Evolutionary conservation across 2,113 vertebrate genomes (phyloP).

Genomic region (Mus spicilegus): DNA sequence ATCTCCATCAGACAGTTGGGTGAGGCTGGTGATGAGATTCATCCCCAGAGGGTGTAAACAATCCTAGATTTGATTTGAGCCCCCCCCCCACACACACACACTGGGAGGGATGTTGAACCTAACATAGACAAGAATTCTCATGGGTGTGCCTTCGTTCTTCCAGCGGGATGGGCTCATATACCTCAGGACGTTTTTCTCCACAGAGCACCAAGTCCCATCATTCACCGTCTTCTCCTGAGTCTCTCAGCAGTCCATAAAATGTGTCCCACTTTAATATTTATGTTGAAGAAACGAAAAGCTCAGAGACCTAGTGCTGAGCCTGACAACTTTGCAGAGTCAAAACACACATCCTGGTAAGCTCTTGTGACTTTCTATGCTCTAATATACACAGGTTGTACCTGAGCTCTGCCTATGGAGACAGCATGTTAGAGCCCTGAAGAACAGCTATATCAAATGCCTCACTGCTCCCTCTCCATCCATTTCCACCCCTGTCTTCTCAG

Average conservation of each 20-base stretch:
- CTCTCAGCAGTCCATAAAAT: background rate
- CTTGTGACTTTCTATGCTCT: background rate
- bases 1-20: conserved; percentile 10
- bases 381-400: background rate
- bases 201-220: background rate
- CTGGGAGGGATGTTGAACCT: background rate
- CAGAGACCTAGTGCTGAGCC: background rate
- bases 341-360: background rate
- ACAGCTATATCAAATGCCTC: background rate
- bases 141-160: no score
- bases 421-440: background rate
- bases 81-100: background rate
- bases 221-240: background rate
- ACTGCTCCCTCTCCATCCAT: background rate
- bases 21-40: background rate
- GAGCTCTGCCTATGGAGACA: no score
- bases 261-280: background rate
- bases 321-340: background rate
- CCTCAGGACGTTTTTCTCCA: background rate
- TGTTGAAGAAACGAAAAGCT: background rate
- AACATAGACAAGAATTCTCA: background rate
- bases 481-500: background rate
- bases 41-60: background rate
- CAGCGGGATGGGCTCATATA: no score
- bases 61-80: background rate